These are phyloP conservation scores for Aplochiton taeniatus DNA, from an alignment of 2,797 vertebrate genomes.

Conservation along the genomic window DNA sequence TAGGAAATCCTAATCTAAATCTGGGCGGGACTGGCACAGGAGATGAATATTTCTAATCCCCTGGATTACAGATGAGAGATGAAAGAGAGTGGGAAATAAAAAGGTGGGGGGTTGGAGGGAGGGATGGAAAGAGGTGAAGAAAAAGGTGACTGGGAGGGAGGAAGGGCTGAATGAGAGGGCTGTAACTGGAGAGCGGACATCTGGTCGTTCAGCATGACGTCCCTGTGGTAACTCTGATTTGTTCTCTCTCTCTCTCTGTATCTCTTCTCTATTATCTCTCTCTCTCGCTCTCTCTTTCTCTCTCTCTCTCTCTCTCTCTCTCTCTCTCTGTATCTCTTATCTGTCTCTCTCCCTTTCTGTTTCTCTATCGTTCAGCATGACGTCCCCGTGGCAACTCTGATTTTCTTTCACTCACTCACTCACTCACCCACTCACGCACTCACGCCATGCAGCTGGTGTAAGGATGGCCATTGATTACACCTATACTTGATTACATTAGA, in stretches of 20 bases:
- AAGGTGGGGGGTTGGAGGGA: neutral
- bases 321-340: too few relatives aligned
- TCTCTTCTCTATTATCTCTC: neutral
- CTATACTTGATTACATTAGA: too few relatives aligned
- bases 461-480: too few relatives aligned
- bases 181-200: neutral
- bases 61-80: conserved; percentile 43
- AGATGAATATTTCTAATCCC: conserved; percentile 47
- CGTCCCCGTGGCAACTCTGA: too few relatives aligned
- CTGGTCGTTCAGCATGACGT: too few relatives aligned
- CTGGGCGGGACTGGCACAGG: conserved; percentile 16
- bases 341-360: too few relatives aligned
- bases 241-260: neutral
- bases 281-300: neutral
- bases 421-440: too few relatives aligned
- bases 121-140: neutral
- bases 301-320: neutral
- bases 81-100: conserved; percentile 13
- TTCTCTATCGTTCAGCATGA: too few relatives aligned
- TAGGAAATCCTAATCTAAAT: neutral
- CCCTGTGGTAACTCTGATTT: neutral
- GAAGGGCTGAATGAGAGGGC: neutral
- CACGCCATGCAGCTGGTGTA: too few relatives aligned
- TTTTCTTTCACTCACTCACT: too few relatives aligned
- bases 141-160: neutral